These are phyloP conservation scores for Pentalonia nigronervosa DNA, from an alignment of 1,140 invertebrate genomes.

Conservation along the genomic window DNA sequence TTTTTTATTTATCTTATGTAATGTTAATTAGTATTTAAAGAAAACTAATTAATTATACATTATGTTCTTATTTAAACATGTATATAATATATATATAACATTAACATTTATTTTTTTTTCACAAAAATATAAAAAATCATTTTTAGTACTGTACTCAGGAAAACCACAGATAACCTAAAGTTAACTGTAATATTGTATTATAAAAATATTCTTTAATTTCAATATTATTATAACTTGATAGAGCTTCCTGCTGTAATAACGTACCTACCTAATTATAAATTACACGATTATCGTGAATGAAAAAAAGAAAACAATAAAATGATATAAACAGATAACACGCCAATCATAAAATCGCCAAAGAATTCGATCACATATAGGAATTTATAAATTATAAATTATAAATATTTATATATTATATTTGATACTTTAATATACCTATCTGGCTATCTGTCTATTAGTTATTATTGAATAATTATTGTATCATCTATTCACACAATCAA, in stretches of 20 bases:
- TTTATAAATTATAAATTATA: background rate
- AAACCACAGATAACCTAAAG: no score
- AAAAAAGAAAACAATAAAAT: background rate
- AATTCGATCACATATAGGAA: background rate
- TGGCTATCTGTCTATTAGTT: background rate
- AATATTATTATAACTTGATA: background rate
- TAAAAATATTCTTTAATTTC: background rate
- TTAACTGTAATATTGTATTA: background rate
- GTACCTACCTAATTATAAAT: constrained; percentile 31
- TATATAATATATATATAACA: no score
- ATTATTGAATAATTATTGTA: background rate
- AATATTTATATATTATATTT: background rate
- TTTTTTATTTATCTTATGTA: no score
- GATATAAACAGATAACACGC: background rate
- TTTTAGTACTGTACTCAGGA: no score
- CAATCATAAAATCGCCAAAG: background rate
- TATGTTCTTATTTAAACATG: no score
- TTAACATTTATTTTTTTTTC: no score
- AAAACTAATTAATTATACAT: no score
- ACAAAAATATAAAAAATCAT: no score
- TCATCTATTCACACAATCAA: no score
- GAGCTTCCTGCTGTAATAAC: background rate
- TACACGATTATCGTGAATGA: constrained; percentile 53
- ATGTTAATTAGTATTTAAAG: no score
- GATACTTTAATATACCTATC: background rate